These are phyloP conservation scores for Montipora capricornis DNA, from an alignment of 64 coral and sea anemone species.

Conservation along the genomic window DNA sequence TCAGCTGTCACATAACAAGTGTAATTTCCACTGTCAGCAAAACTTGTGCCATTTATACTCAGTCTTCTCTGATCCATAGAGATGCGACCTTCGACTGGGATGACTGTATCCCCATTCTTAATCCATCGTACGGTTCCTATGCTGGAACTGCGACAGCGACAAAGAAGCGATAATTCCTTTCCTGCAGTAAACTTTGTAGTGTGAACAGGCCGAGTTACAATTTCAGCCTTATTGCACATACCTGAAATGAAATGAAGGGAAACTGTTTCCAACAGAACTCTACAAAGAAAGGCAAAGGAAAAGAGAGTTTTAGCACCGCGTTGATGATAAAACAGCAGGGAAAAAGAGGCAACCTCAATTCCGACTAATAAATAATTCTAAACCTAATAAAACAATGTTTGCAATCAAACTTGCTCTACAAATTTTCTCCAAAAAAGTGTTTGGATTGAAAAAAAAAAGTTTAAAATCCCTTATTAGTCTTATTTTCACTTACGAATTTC, in stretches of 20 bases:
- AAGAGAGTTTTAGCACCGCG: no score
- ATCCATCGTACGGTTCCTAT: slow-evolving; percentile 24
- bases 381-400: no score
- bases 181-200: neutral
- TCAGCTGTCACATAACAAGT: slow-evolving; percentile 32
- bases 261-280: neutral
- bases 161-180: neutral
- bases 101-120: slow-evolving; percentile 37
- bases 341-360: no score
- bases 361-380: no score
- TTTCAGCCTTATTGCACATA: slow-evolving; percentile 14
- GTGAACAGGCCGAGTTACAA: neutral
- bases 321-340: no score
- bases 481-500: no score
- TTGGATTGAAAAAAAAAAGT: no score
- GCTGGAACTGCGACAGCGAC: slow-evolving; percentile 24
- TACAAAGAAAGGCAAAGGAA: neutral
- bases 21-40: slow-evolving; percentile 38
- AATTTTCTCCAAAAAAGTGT: no score
- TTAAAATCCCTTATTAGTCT: no score
- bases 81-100: neutral
- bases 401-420: no score
- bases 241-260: neutral
- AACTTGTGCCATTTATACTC: neutral
- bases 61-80: slow-evolving; percentile 2